Percentiles rank a stretch among this genome's conserved stretches.
phyloP scores from a whole-genome alignment of 1,140 invertebrate genomes.

The Halotydeus destructor region DNA sequence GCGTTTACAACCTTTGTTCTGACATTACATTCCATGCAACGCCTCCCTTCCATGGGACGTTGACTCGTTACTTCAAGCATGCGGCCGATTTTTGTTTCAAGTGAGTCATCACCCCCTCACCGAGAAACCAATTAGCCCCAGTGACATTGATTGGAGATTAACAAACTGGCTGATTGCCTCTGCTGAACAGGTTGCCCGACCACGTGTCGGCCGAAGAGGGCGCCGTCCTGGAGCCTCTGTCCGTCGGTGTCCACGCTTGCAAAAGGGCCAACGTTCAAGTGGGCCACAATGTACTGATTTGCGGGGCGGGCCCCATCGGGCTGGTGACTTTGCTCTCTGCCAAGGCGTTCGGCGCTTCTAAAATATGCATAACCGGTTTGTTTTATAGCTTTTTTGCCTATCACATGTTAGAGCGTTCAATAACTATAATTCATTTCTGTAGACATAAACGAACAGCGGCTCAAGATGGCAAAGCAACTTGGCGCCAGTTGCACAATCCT shows the following conservation, averaged over 20 bases:
- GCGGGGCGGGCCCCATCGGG: slow-evolving; percentile 77
- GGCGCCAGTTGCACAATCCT: slow-evolving; percentile 52
- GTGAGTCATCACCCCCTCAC: too few species aligned
- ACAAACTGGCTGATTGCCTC: background rate
- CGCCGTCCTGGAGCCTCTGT: slow-evolving; percentile 71
- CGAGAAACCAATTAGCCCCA: too few species aligned
- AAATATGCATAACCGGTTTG: slow-evolving; percentile 28
- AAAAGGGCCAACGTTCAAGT: slow-evolving; percentile 45
- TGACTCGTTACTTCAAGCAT: slow-evolving; percentile 15
- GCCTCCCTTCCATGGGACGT: slow-evolving; percentile 21
- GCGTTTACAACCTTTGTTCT: slow-evolving; percentile 72
- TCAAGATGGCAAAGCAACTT: slow-evolving; percentile 42
- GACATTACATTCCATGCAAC: slow-evolving; percentile 57
- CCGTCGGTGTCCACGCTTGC: slow-evolving; percentile 79
- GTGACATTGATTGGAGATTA: too few species aligned
- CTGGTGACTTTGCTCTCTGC: slow-evolving; percentile 59
- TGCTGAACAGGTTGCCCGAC: slow-evolving; percentile 39
- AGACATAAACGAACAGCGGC: slow-evolving; percentile 19
- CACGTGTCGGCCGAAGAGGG: slow-evolving; percentile 76
- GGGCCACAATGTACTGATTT: slow-evolving; percentile 55
- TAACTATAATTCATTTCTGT: background rate
- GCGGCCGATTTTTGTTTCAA: slow-evolving; percentile 20
- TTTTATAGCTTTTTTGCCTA: background rate
- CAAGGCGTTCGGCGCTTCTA: slow-evolving; percentile 65
- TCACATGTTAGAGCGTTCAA: background rate